Evolutionary conservation across 1,140 invertebrate species (phyloP).

Genomic region (Globodera rostochiensis): DNA sequence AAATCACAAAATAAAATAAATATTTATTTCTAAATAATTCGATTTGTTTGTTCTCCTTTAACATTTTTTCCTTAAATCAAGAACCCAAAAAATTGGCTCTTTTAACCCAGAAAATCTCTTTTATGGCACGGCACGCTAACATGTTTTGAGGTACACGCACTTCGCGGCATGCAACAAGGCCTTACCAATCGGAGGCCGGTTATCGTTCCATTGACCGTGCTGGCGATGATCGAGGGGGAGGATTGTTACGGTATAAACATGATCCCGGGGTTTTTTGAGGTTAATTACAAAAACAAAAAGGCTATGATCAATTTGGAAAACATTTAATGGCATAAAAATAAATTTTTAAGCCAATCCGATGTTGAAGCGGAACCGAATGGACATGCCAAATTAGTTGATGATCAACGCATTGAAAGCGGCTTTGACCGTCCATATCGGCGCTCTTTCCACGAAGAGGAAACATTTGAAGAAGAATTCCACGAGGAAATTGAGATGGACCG

Average conservation of each 20-base stretch:
- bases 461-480: slow-evolving; percentile 63
- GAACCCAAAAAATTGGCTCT: slow-evolving; percentile 15
- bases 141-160: background rate
- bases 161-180: slow-evolving; percentile 1
- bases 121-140: slow-evolving; percentile 7
- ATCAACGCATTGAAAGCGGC: background rate
- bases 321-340: too few species aligned
- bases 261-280: too few species aligned
- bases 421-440: slow-evolving; percentile 26
- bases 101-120: too few species aligned
- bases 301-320: too few species aligned
- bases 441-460: slow-evolving; percentile 59
- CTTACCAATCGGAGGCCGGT: slow-evolving; percentile 38
- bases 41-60: too few species aligned
- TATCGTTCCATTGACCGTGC: slow-evolving; percentile 54
- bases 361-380: slow-evolving; percentile 22
- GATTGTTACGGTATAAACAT: slow-evolving; percentile 19
- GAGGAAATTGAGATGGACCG: slow-evolving; percentile 57
- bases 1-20: too few species aligned
- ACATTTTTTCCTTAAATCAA: too few species aligned
- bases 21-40: too few species aligned
- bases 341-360: background rate
- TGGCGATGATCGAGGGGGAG: slow-evolving; percentile 41
- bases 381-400: slow-evolving; percentile 10
- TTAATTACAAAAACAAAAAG: too few species aligned